Evolutionary conservation across 2,113 vertebrate species (phyloP).

Genomic region (Eudyptes chrysolophus): DNA sequence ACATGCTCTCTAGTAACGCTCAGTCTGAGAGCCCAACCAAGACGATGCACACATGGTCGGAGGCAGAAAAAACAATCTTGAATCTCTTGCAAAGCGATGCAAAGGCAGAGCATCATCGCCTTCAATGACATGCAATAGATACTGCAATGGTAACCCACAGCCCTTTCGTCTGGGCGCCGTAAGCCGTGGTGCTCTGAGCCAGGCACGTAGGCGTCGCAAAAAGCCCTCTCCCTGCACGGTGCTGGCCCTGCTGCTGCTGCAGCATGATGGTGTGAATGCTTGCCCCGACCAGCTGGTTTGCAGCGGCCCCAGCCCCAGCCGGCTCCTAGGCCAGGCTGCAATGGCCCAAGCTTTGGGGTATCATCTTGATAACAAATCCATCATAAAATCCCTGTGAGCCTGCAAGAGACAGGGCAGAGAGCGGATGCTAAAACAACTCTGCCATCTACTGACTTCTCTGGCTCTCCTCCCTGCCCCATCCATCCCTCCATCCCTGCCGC

Average conservation of each 20-base stretch:
- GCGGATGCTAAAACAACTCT: slow-evolving; percentile 36
- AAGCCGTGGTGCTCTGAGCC: neutral
- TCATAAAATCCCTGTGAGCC: neutral
- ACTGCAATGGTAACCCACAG: neutral
- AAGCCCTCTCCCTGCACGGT: neutral
- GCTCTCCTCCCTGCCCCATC: neutral
- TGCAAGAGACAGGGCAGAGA: neutral
- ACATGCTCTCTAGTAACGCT: neutral
- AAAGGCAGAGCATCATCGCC: neutral
- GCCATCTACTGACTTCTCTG: slow-evolving; percentile 34
- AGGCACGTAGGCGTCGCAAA: neutral
- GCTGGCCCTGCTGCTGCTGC: neutral
- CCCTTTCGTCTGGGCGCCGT: accelerated
- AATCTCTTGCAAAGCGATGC: neutral
- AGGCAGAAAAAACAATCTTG: neutral
- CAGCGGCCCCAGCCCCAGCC: neutral
- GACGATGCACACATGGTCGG: accelerated
- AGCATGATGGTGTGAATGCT: accelerated
- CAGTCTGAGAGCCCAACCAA: neutral
- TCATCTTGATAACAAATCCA: neutral
- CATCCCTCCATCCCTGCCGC: neutral
- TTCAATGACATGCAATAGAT: neutral
- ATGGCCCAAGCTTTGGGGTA: accelerated
- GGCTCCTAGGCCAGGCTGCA: neutral
- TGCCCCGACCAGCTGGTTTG: neutral